Conservation (phyloP, 2,797 vertebrate species). For the Enteromius afrohamiltoni region DNA sequence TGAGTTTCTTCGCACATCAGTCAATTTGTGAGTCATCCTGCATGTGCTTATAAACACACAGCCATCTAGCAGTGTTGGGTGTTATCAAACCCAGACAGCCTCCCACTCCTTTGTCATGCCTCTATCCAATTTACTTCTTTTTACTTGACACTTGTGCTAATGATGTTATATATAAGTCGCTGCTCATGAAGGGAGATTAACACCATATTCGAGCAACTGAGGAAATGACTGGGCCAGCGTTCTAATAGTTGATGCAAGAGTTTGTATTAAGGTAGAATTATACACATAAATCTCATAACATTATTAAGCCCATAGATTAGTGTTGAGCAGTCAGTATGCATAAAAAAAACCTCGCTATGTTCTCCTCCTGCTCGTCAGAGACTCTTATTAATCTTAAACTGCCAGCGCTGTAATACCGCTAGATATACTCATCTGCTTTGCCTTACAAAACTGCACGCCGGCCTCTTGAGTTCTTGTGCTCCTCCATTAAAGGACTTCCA, state of each 20-base stretch:
- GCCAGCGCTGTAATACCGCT: conserved; percentile 52
- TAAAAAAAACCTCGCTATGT: conserved; percentile 31
- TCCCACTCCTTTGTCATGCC: conserved; percentile 37
- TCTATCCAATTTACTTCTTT: conserved; percentile 42
- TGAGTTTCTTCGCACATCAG: conserved; percentile 12
- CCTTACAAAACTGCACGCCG: conserved; percentile 41
- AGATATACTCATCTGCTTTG: conserved; percentile 56
- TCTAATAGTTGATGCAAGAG: conserved; percentile 51
- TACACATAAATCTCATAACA: conserved; percentile 60
- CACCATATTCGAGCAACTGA: conserved; percentile 22
- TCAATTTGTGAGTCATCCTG: conserved; percentile 14
- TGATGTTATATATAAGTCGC: conserved; percentile 50
- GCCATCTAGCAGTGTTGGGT: conserved; percentile 33
- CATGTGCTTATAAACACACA: conserved; percentile 21
- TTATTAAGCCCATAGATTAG: conserved; percentile 64
- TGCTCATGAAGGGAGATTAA: conserved; percentile 45
- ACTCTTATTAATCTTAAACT: conserved; percentile 58
- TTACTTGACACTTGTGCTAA: conserved; percentile 49
- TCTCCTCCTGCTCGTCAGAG: conserved; percentile 37
- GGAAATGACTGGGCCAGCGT: conserved; percentile 27
- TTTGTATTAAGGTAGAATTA: conserved; percentile 55
- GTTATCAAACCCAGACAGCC: conserved; percentile 46
- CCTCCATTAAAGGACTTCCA: conserved; percentile 52
- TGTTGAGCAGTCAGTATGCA: conserved; percentile 42
- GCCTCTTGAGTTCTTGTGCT: conserved; percentile 44